phyloP scores from a whole-genome alignment of 2,888 invertebrate species.

The Drosophila histrio region DNA sequence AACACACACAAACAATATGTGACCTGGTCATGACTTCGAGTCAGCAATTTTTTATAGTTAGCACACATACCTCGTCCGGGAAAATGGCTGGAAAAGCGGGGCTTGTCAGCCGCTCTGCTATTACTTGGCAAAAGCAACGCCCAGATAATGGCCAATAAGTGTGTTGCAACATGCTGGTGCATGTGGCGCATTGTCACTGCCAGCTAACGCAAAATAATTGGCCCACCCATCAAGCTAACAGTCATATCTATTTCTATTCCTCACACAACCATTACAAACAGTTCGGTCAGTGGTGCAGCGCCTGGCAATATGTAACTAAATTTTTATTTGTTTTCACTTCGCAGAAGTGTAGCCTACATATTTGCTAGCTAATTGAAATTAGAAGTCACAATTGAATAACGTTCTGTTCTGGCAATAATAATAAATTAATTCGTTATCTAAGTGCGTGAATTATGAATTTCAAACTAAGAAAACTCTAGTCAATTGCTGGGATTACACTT shows the following conservation, averaged over 20 bases:
- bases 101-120: conserved; percentile 19
- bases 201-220: conserved; percentile 18
- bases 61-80: conserved; percentile 21
- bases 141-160: background rate
- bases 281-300: background rate
- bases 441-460: background rate
- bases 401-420: background rate
- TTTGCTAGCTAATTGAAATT: background rate
- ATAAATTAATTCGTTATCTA: background rate
- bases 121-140: conserved; percentile 8
- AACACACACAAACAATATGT: conserved; percentile 16
- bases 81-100: background rate
- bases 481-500: background rate
- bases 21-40: conserved; percentile 26
- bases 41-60: conserved; percentile 58
- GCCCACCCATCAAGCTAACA: background rate
- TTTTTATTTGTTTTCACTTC: conserved; percentile 1
- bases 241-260: conserved; percentile 11
- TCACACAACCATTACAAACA: background rate
- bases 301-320: background rate
- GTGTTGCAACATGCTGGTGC: conserved; percentile 12
- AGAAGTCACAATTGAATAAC: background rate
- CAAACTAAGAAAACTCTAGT: background rate
- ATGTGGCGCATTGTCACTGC: conserved; percentile 6
- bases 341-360: background rate